These are phyloP conservation scores for Drosophila lutescens DNA, from an alignment of 2,888 invertebrate species.

Conservation along the genomic window DNA sequence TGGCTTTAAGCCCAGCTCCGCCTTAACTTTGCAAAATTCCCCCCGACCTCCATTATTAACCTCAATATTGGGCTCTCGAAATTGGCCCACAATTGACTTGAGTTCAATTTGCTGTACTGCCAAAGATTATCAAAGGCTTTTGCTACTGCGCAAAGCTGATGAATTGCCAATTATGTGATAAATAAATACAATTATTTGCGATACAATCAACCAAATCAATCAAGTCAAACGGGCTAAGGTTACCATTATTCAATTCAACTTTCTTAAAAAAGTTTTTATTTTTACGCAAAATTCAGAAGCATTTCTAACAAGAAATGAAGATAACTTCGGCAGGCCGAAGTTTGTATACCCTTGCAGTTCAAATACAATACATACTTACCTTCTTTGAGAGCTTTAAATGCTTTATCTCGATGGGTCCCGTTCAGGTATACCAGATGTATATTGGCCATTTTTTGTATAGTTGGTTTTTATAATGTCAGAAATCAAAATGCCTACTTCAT, in stretches of 20 bases:
- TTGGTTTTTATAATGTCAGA: too few relatives aligned
- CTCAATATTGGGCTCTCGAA: slow-evolving; percentile 17
- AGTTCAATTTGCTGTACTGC: slow-evolving; percentile 24
- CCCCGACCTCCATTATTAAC: slow-evolving; percentile 22
- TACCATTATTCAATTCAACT: not conserved
- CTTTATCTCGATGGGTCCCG: too few relatives aligned
- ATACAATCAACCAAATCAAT: slow-evolving; percentile 9
- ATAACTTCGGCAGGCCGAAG: too few relatives aligned
- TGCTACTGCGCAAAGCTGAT: slow-evolving; percentile 39
- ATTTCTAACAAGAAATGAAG: too few relatives aligned
- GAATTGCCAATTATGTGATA: slow-evolving; percentile 22
- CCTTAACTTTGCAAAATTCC: slow-evolving; percentile 50
- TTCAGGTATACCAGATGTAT: too few relatives aligned
- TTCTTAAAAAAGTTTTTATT: not conserved
- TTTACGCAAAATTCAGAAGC: not conserved
- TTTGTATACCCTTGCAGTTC: too few relatives aligned
- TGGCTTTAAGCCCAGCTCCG: slow-evolving; percentile 40
- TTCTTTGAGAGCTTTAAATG: too few relatives aligned
- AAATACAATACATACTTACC: too few relatives aligned
- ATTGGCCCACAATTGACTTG: slow-evolving; percentile 21
- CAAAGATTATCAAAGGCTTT: slow-evolving; percentile 36
- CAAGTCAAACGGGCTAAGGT: not conserved
- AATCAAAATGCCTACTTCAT: too few relatives aligned
- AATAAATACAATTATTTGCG: slow-evolving; percentile 7
- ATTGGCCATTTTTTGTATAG: too few relatives aligned